Percentiles rank a stretch among this genome's conserved stretches.
phyloP scores from a whole-genome alignment of 2,888 invertebrate genomes.

The Candidula unifasciata region DNA sequence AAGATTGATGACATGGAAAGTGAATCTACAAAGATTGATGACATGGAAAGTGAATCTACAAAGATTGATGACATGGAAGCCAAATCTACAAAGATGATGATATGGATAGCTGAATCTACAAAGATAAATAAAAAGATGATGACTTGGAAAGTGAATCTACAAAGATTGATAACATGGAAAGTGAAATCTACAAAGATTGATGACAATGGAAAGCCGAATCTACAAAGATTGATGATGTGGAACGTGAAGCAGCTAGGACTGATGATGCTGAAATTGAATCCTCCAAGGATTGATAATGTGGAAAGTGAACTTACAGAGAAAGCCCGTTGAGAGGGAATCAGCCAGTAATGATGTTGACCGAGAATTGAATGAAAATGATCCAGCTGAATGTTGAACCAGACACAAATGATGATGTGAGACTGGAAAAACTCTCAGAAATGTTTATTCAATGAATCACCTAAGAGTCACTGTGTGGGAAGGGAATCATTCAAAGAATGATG shows the following conservation, averaged over 20 bases:
- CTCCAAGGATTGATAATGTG: background rate
- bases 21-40: constrained; percentile 14
- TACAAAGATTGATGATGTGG: background rate
- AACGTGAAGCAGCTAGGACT: background rate
- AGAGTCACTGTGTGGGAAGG: background rate
- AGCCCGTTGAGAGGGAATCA: background rate
- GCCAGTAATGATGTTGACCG: background rate
- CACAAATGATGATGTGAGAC: background rate
- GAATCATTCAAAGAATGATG: background rate
- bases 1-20: background rate
- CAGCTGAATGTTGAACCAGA: background rate
- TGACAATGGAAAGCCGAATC: constrained; percentile 1
- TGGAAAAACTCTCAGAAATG: too few relatives aligned
- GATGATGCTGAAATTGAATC: background rate
- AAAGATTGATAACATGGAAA: background rate
- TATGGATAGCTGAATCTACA: background rate
- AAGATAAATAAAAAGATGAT: too few relatives aligned
- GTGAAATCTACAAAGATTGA: background rate
- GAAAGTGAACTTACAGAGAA: background rate
- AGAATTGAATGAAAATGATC: background rate
- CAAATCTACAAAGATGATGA: background rate
- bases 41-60: background rate
- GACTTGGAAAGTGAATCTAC: background rate
- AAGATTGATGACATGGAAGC: background rate
- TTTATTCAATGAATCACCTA: background rate